These are phyloP conservation scores for Sebastes taczanowskii DNA, from an alignment of 2,797 vertebrate genomes.

Conservation along the genomic window DNA sequence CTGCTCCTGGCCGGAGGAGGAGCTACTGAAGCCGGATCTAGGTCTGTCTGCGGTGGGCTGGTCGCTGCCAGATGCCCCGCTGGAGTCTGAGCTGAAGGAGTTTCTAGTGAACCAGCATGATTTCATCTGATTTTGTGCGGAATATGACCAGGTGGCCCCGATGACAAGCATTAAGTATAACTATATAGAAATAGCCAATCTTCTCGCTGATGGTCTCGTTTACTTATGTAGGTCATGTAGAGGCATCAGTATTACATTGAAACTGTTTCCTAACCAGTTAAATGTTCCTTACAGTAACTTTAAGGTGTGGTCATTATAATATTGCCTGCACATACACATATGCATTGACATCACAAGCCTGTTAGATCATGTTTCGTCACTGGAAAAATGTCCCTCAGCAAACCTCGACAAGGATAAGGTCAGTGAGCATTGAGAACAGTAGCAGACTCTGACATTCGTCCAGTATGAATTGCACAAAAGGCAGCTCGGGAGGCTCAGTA, in stretches of 20 bases:
- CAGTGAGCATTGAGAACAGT: slow-evolving; percentile 9
- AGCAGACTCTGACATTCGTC: not conserved
- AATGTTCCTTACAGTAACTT: not conserved
- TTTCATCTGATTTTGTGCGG: too few relatives aligned
- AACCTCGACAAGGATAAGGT: slow-evolving; percentile 1
- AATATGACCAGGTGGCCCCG: too few relatives aligned
- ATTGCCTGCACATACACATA: not conserved
- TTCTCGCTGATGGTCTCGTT: too few relatives aligned
- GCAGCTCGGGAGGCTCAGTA: slow-evolving; percentile 3
- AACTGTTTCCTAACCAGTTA: too few relatives aligned
- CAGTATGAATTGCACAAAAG: not conserved
- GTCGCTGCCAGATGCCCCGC: too few relatives aligned
- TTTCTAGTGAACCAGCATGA: too few relatives aligned
- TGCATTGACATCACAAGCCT: slow-evolving; percentile 6
- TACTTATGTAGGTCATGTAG: not conserved
- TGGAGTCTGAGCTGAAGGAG: too few relatives aligned
- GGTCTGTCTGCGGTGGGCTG: too few relatives aligned
- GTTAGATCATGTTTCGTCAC: slow-evolving; percentile 7
- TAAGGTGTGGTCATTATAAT: slow-evolving; percentile 3
- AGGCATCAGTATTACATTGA: not conserved
- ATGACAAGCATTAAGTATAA: too few relatives aligned
- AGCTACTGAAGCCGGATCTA: too few relatives aligned
- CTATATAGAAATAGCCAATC: too few relatives aligned
- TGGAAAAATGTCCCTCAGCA: not conserved
- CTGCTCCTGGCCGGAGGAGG: too few relatives aligned